Percentiles rank a stretch among this genome's conserved stretches.
Conservation (phyloP, 2,113 vertebrate genomes). For the Equus przewalskii region DNA sequence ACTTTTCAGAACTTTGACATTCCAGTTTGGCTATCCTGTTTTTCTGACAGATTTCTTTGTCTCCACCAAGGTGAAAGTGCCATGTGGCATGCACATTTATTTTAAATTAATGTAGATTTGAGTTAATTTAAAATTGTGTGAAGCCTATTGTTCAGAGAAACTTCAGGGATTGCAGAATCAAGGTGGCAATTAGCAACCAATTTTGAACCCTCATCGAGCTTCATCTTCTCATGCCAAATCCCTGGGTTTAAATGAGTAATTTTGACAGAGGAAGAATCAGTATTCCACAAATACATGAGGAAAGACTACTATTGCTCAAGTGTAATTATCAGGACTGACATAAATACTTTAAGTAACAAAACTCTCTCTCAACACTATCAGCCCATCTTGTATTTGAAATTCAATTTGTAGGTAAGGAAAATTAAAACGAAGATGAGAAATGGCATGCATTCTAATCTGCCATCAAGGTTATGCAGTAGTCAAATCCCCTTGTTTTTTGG, state of each 20-base stretch:
- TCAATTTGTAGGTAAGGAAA: slow-evolving; percentile 65
- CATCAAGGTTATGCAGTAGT: slow-evolving; percentile 60
- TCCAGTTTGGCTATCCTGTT: slow-evolving; percentile 1
- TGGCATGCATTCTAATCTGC: slow-evolving; percentile 50
- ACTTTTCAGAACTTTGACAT: slow-evolving; percentile 25
- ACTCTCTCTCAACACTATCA: slow-evolving; percentile 18
- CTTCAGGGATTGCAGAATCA: slow-evolving; percentile 12
- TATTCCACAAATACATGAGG: slow-evolving; percentile 16
- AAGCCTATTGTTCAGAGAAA: slow-evolving; percentile 34
- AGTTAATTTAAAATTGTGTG: slow-evolving; percentile 50
- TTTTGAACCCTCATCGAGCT: not conserved
- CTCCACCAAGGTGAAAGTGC: slow-evolving; percentile 5
- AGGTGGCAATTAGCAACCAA: slow-evolving; percentile 27
- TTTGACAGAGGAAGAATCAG: slow-evolving; percentile 21
- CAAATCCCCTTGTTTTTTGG: not conserved
- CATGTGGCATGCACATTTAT: not conserved
- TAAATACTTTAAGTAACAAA: slow-evolving; percentile 57
- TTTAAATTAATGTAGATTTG: slow-evolving; percentile 49
- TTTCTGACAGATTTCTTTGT: slow-evolving; percentile 47
- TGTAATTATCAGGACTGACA: slow-evolving; percentile 49
- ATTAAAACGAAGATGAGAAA: slow-evolving; percentile 65
- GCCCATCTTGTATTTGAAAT: slow-evolving; percentile 32
- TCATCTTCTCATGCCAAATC: not conserved
- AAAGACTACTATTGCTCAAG: slow-evolving; percentile 19
- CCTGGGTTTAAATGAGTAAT: slow-evolving; percentile 49